Percentiles rank a stretch among this genome's conserved stretches.
phyloP scores from a whole-genome alignment of 2,888 invertebrate species.

The Polydrusus tereticollis region DNA sequence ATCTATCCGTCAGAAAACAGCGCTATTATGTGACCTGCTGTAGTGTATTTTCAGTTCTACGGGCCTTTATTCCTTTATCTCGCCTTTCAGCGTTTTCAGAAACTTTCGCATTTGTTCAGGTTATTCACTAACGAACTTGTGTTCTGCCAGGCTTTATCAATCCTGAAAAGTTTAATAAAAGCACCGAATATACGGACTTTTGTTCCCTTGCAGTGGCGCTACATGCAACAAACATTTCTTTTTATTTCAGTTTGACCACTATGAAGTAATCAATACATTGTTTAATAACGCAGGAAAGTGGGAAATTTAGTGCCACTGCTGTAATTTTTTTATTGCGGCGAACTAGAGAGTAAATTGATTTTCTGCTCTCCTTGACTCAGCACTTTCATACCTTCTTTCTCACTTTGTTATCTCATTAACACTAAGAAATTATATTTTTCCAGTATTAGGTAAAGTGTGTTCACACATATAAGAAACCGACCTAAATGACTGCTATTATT shows the following conservation, averaged over 20 bases:
- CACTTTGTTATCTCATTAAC: too few relatives aligned
- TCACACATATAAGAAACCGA: too few relatives aligned
- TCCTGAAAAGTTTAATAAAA: slow-evolving; percentile 63
- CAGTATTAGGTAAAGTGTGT: too few relatives aligned
- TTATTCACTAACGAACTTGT: slow-evolving; percentile 67
- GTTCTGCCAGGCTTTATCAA: slow-evolving; percentile 62
- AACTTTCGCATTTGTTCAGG: slow-evolving; percentile 66
- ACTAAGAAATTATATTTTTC: too few relatives aligned
- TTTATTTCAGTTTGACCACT: neutral
- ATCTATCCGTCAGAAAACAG: slow-evolving; percentile 62
- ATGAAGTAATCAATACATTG: too few relatives aligned
- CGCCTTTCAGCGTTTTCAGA: slow-evolving; percentile 66
- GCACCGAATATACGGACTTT: slow-evolving; percentile 49
- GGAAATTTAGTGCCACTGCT: too few relatives aligned
- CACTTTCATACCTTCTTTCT: too few relatives aligned
- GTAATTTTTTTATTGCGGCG: too few relatives aligned
- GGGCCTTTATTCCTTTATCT: slow-evolving; percentile 68
- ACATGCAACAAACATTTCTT: neutral
- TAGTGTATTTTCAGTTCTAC: slow-evolving; percentile 63
- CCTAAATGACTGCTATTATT: too few relatives aligned
- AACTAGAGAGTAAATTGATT: too few relatives aligned
- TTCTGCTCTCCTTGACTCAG: too few relatives aligned
- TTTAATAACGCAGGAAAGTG: too few relatives aligned
- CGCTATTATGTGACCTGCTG: slow-evolving; percentile 61
- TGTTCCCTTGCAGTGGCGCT: slow-evolving; percentile 21